phyloP scores from a whole-genome alignment of 2,888 invertebrate genomes.

The Drosophila gaucha region DNA sequence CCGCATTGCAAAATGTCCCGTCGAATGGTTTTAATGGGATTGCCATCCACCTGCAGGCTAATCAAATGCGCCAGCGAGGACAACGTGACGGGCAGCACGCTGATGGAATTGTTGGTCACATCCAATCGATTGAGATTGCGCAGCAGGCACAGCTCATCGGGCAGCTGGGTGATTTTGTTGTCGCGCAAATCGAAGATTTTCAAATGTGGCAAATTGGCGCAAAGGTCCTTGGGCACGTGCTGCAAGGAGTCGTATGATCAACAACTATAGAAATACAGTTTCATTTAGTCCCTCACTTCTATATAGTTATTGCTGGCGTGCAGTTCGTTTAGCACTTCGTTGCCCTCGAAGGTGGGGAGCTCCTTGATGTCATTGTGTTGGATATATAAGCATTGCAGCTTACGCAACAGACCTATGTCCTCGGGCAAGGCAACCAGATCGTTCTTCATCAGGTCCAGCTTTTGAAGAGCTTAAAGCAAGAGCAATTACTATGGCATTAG shows the following conservation, averaged over 20 bases:
- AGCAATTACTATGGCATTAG: conserved; percentile 12
- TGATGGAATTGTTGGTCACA: conserved; percentile 91
- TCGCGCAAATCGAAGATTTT: conserved; percentile 92
- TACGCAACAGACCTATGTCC: conserved; percentile 89
- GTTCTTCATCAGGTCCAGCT: conserved; percentile 91
- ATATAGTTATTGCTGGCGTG: conserved; percentile 94
- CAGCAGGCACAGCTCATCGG: conserved; percentile 91
- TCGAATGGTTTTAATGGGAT: conserved; percentile 92
- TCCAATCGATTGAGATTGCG: conserved; percentile 93
- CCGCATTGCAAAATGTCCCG: conserved; percentile 94
- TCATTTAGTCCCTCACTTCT: conserved; percentile 85
- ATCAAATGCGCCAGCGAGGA: conserved; percentile 91
- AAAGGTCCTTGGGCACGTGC: conserved; percentile 89
- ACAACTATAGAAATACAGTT: not conserved
- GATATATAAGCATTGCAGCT: conserved; percentile 90
- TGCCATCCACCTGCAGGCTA: conserved; percentile 93
- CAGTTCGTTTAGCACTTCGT: conserved; percentile 91
- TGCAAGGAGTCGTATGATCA: conserved; percentile 73
- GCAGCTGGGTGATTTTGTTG: conserved; percentile 91
- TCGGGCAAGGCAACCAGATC: conserved; percentile 88
- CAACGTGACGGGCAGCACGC: conserved; percentile 89
- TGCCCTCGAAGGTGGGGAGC: conserved; percentile 92
- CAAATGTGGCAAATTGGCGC: conserved; percentile 90
- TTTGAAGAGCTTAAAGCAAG: conserved; percentile 86
- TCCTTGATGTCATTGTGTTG: conserved; percentile 92